Evolutionary conservation across 2,113 vertebrate species (phyloP), one percentile per base, ranked within the genome.

Genomic region (Uropsilus gracilis): DNA sequence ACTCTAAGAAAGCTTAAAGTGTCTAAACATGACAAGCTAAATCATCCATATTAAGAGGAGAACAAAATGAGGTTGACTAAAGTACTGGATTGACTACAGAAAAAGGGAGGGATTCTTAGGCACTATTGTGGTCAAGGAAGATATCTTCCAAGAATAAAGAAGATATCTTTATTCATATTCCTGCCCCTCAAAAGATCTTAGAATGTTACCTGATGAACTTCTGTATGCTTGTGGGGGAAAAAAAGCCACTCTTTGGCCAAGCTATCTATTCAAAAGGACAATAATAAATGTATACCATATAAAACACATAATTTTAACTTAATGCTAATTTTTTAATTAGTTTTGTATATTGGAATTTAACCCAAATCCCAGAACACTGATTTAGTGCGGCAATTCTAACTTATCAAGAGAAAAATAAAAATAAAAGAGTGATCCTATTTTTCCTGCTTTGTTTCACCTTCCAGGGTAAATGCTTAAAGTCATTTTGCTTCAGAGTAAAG

Each of bases 361-460:
- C 12, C 3, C 32, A 63, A 72, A 48, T 71, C 46, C 11, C 16
- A 13, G 26, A 61, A 77, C 24, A 69, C 5, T 28, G 32, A 88
- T 57, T 75, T 6, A 22, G 1, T 55, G n/a, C 34, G 26, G 22
- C 46, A 32, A 11, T 86, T 94, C 34, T 50, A 61, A 76, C 44
- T 72, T 68, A 9, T 46, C 64, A 80, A 63, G 12, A 72, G 42
- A 39, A 39, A 89, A 95, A 78, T 48, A 39, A 39, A 89, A 95
- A 78, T 48, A 12, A 66, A 90, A 71, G 83, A 46, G 42, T 26
- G 9, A 73, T 39, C 34, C 17, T 86, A 86, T 6, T 46, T 86
- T 63, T 18, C 4, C n/a, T 80, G 20, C n/a, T 12, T 16, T 32
- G n/a, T 77, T 14, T 57, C 11, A 10, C 57, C 32, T 44, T 69